Percentiles rank a stretch among this genome's conserved stretches.
These are phyloP conservation scores for Mactromeris polynyma DNA, from an alignment of 2,888 invertebrate species.

Conservation along the genomic window DNA sequence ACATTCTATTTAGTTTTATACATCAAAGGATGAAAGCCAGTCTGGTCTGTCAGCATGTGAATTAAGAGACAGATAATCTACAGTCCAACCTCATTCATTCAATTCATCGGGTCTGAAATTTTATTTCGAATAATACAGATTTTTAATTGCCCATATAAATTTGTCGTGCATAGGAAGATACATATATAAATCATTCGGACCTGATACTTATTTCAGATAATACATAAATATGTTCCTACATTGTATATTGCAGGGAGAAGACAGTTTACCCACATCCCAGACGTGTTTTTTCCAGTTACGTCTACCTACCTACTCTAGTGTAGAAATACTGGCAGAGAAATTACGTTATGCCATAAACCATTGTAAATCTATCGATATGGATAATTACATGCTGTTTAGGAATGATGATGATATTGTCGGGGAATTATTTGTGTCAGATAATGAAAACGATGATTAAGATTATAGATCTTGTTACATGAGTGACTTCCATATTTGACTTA, in stretches of 20 bases:
- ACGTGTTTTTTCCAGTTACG: conserved; percentile 90
- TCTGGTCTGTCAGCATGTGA: no score
- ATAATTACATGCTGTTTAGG: conserved; percentile 91
- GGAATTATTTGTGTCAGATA: conserved; percentile 53
- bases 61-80: no score
- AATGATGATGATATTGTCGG: conserved; percentile 86
- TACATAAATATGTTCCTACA: no score
- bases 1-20: no score
- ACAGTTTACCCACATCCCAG: conserved; percentile 90
- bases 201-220: no score
- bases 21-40: no score
- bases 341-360: conserved; percentile 91
- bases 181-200: no score
- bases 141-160: no score
- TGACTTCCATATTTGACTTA: background rate
- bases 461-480: background rate
- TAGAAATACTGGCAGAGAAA: conserved; percentile 90
- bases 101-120: no score
- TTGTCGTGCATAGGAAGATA: no score
- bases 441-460: conserved; percentile 44
- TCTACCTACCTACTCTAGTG: conserved; percentile 90
- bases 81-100: no score
- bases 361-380: conserved; percentile 91
- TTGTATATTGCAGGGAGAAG: conserved; percentile 80
- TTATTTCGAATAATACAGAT: no score